These are phyloP conservation scores for Nebria salina DNA, from an alignment of 2,888 invertebrate species.

Conservation along the genomic window DNA sequence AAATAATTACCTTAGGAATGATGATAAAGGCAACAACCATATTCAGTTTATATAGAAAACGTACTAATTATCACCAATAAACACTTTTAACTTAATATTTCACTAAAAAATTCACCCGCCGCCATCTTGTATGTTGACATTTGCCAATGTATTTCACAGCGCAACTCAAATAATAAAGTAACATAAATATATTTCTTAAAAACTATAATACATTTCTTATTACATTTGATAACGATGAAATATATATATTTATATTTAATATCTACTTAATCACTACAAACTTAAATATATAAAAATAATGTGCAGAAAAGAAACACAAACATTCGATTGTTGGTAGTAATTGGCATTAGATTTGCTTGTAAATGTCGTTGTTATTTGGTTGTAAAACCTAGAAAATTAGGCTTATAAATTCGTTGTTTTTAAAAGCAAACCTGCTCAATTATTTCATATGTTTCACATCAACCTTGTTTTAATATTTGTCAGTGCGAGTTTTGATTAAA, in stretches of 20 bases:
- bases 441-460: conserved; percentile 32
- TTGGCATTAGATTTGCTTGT: conserved; percentile 16
- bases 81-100: not conserved
- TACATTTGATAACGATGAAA: conserved; percentile 38
- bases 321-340: conserved; percentile 26
- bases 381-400: conserved; percentile 14
- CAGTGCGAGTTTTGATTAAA: not conserved
- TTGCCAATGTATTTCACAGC: not conserved
- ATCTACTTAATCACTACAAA: conserved; percentile 30
- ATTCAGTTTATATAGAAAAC: not conserved
- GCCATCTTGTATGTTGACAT: not conserved
- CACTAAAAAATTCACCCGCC: not conserved
- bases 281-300: conserved; percentile 21
- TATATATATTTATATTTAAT: conserved; percentile 32
- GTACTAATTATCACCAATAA: not conserved
- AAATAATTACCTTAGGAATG: not conserved
- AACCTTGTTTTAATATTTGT: conserved; percentile 31
- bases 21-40: not conserved
- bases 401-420: conserved; percentile 4
- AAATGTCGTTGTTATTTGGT: conserved; percentile 13
- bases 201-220: conserved; percentile 41
- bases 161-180: conserved; percentile 13
- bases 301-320: conserved; percentile 34
- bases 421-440: conserved; percentile 30
- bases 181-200: conserved; percentile 46